Evolutionary conservation across 2,888 invertebrate genomes (phyloP).

Genomic region (Timema cristinae): DNA sequence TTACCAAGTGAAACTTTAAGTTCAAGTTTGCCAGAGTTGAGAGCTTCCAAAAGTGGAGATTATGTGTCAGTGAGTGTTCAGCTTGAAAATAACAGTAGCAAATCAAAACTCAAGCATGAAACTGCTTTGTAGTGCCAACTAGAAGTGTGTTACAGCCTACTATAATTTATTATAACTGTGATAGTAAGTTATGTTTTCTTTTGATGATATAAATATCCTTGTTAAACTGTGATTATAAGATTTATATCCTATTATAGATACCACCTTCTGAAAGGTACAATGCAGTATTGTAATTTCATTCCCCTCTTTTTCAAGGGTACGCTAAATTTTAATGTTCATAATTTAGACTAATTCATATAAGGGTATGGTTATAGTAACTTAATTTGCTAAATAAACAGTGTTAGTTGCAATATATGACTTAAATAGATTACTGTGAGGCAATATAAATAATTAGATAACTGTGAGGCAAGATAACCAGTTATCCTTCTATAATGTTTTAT

Average conservation of each 20-base stretch:
- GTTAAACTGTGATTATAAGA: conserved; percentile 12
- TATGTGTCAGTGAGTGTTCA: conserved; percentile 34
- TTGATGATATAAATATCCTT: not conserved
- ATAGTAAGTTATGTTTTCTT: conserved; percentile 23
- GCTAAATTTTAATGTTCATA: no score
- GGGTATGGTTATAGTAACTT: no score
- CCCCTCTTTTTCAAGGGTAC: no score
- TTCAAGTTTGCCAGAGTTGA: conserved; percentile 28
- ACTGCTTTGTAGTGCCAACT: conserved; percentile 44
- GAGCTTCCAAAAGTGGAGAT: conserved; percentile 48
- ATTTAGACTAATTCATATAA: no score
- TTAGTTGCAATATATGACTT: no score
- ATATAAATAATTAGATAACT: no score
- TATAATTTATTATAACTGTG: conserved; percentile 43
- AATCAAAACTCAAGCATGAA: conserved; percentile 40
- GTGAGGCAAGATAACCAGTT: no score
- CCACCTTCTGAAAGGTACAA: no score
- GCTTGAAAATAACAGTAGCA: conserved; percentile 16
- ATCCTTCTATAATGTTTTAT: no score
- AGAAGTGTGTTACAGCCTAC: conserved; percentile 33
- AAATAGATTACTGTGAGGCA: no score
- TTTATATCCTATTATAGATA: conserved; percentile 1
- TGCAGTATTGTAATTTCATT: no score
- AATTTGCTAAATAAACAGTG: no score
- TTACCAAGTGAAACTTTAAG: conserved; percentile 20